A percentile compares a stretch with the other conserved stretches of the same genome.
Evolutionary conservation across 2,888 invertebrate genomes (phyloP).

Genomic region (Heliconius ethilla): DNA sequence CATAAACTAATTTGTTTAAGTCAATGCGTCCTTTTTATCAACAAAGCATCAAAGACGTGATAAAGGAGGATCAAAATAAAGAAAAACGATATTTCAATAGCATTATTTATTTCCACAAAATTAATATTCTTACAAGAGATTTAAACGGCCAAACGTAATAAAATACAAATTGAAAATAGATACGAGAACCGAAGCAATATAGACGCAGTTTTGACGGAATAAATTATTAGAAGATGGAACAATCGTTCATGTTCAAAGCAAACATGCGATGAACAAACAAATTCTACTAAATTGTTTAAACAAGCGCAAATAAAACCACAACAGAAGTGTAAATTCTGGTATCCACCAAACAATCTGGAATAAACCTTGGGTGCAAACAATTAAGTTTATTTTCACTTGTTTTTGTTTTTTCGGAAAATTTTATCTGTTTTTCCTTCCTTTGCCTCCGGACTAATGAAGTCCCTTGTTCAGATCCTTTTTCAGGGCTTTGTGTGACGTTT

Average conservation of each 20-base stretch:
- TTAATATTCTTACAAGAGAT: slow-evolving; percentile 1
- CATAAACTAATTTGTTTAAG: background rate
- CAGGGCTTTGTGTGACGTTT: slow-evolving; percentile 45
- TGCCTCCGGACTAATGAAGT: slow-evolving; percentile 46
- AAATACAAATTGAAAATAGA: slow-evolving; percentile 5
- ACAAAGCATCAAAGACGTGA: background rate
- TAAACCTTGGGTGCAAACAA: background rate
- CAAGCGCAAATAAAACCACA: slow-evolving; percentile 43
- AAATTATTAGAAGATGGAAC: slow-evolving; percentile 35
- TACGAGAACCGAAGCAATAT: background rate
- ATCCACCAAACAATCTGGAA: background rate
- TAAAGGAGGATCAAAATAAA: background rate
- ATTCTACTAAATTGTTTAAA: slow-evolving; percentile 44
- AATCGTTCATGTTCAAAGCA: slow-evolving; percentile 40
- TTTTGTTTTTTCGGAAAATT: slow-evolving; percentile 30
- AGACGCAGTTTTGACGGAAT: slow-evolving; percentile 11
- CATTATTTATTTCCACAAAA: background rate
- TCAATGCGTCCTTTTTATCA: background rate
- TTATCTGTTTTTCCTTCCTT: slow-evolving; percentile 45
- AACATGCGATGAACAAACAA: slow-evolving; percentile 43
- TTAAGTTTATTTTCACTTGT: slow-evolving; percentile 35
- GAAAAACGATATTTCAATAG: background rate
- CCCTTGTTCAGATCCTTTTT: slow-evolving; percentile 46
- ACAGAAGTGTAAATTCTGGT: slow-evolving; percentile 32
- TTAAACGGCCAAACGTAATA: background rate